Conservation (phyloP, 2,113 vertebrate genomes). For the Eidolon helvum region DNA sequence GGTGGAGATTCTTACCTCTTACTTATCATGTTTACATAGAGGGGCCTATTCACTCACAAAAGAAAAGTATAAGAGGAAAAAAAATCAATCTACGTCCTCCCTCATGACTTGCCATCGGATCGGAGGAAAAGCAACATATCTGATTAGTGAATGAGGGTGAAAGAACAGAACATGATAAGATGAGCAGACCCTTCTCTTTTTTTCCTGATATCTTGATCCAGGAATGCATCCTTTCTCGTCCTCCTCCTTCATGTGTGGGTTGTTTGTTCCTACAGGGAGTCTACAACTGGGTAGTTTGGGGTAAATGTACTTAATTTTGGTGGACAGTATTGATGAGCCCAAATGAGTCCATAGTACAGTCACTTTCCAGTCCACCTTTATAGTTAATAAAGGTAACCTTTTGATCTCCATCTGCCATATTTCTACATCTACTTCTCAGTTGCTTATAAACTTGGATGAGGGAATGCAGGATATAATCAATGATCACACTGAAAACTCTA, state of each 20-base stretch:
- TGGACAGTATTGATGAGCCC: background rate
- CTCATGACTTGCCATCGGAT: background rate
- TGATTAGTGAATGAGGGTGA: background rate
- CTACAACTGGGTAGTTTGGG: background rate
- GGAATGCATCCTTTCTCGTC: background rate
- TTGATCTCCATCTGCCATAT: background rate
- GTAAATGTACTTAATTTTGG: background rate
- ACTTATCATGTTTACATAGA: background rate
- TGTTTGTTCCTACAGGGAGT: background rate
- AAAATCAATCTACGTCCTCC: background rate
- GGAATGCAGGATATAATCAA: background rate
- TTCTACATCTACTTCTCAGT: background rate
- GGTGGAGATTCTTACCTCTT: background rate
- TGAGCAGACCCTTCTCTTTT: background rate
- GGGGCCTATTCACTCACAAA: background rate
- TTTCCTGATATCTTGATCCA: background rate
- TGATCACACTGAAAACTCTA: background rate
- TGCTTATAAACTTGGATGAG: conserved; percentile 6
- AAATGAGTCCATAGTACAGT: background rate
- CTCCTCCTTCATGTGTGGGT: background rate
- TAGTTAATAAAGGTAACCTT: background rate
- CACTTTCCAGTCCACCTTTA: conserved; percentile 3
- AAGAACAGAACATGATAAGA: background rate
- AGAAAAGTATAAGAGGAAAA: background rate
- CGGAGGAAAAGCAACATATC: background rate